Base-by-base conservation (phyloP, 1,140 invertebrate species). In the Aphaenogaster floridana region DNA sequence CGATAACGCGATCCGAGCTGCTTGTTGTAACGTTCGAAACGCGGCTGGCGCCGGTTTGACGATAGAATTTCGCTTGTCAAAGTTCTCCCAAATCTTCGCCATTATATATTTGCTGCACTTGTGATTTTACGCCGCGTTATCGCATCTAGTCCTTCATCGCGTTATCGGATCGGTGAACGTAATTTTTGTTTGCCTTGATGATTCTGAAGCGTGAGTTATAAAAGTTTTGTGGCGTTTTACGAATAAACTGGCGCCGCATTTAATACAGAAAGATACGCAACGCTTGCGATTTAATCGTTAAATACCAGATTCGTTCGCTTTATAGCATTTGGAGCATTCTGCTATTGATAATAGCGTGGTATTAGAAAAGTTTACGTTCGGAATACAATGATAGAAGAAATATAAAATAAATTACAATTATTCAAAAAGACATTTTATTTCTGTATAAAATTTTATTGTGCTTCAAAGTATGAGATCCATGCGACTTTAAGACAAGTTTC, bases 1-100 rank as follows among this genome's bases (percentile, higher is more conserved):
- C 57, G 80, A 84, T 74, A 74, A 84, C 72, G 13, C 21, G 45
- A 78, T 50, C 45, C 57, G 54, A 0, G 21, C 45, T 28, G 48
- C 57, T 77, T 42, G 39, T 42, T 59, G 6, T 34, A 8, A 63
- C 13, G 9, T 52, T 17, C 21, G 83, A 66, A 78, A 78, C 28
- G 28, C 15, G 52, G 5, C 13, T 39, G 71, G 57, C 66, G 69
- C 13, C n/a, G 66, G 28, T 54, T 66, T 13, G n/a, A 52, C n/a
- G 48, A 21, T 36, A n/a, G n/a, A 36, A 34, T 48, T 69, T 50
- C 52, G n/a, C 0, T 48, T 42, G 8, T 28, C 7, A 28, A 28
- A 28, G 28, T 13, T 28, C 13, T 34, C n/a, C 9, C 28, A 50
- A 63, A 85, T 69, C 50, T 21, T 69, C 34, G 59, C 50, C 2